Evolutionary conservation across 1,140 invertebrate genomes (phyloP).

Genomic region (Papilio glaucus): DNA sequence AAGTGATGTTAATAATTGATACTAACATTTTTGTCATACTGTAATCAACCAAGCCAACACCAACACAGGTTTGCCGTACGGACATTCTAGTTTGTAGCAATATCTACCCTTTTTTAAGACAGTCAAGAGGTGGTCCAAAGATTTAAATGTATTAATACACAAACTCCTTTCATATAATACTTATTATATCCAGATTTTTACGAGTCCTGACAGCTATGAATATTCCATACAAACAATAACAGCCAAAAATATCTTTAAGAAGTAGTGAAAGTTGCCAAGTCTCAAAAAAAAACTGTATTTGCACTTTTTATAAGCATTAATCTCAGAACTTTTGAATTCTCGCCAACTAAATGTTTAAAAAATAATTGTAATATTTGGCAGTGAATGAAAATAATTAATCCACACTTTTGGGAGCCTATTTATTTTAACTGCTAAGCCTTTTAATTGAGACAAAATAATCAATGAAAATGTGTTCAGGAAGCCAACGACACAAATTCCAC

Average conservation of each 20-base stretch:
- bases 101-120: no score
- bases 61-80: no score
- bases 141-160: not conserved
- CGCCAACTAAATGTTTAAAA: constrained; percentile 1
- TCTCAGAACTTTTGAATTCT: not conserved
- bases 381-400: not conserved
- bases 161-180: not conserved
- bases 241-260: not conserved
- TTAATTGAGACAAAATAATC: not conserved
- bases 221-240: not conserved
- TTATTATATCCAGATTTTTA: not conserved
- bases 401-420: not conserved
- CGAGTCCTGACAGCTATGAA: not conserved
- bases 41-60: no score
- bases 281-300: not conserved
- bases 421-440: no score
- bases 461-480: no score
- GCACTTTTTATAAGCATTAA: constrained; percentile 8
- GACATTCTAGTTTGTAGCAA: no score
- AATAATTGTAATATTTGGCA: not conserved
- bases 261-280: constrained; percentile 9
- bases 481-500: no score
- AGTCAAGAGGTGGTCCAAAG: no score
- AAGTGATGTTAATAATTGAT: no score
- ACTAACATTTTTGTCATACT: no score